Conservation (phyloP, 2,888 invertebrate genomes). For the Tipula confusa region DNA sequence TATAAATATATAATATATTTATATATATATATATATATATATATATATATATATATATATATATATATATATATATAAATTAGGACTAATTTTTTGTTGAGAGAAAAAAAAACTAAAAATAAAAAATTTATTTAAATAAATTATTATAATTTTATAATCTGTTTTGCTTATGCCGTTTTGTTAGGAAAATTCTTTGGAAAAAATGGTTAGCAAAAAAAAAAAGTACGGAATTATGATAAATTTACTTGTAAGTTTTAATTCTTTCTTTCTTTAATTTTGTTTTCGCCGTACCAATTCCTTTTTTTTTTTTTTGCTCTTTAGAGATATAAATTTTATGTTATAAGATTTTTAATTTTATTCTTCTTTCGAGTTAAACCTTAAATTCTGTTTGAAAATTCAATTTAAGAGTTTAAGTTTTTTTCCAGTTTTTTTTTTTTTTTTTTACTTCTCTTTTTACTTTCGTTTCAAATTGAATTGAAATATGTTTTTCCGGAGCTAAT, state of each 20-base stretch:
- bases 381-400: constrained; percentile 5
- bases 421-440: not conserved
- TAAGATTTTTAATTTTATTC: constrained; percentile 25
- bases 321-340: not conserved
- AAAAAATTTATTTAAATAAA: constrained; percentile 3
- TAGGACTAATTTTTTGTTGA: constrained; percentile 17
- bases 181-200: constrained; percentile 15
- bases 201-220: not conserved
- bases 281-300: not conserved
- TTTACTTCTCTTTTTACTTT: not conserved
- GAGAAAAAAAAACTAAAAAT: not conserved
- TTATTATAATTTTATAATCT: constrained; percentile 25
- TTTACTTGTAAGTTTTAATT: constrained; percentile 15
- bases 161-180: constrained; percentile 25
- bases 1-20: no score
- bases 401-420: constrained; percentile 7
- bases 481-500: not conserved
- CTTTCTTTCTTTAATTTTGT: constrained; percentile 1
- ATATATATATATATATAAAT: not conserved
- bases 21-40: no score
- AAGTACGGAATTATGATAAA: constrained; percentile 5
- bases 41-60: no score
- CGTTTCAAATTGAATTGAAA: not conserved
- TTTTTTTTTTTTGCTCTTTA: not conserved
- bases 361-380: constrained; percentile 5